phyloP scores from a whole-genome alignment of 1,140 invertebrate genomes.

The Zaprionus ghesquierei region DNA sequence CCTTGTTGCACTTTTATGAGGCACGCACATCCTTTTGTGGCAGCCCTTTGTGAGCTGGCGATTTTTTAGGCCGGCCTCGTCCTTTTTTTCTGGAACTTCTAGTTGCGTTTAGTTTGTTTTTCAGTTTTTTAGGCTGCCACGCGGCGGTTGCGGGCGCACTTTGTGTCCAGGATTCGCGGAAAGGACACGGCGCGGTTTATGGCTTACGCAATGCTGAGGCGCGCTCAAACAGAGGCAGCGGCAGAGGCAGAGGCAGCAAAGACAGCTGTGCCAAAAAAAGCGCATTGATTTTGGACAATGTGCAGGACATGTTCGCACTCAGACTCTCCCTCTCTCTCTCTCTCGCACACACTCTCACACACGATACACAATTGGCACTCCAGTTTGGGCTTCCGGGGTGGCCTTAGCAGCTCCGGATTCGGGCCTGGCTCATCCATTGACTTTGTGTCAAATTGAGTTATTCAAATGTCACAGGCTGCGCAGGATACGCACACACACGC shows the following conservation, averaged over 20 bases:
- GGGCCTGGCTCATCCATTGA: constrained; percentile 66
- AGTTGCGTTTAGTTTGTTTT: constrained; percentile 67
- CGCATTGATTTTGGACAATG: constrained; percentile 23
- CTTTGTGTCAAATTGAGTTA: constrained; percentile 79
- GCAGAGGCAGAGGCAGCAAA: not conserved
- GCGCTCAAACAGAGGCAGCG: not conserved
- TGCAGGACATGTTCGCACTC: constrained; percentile 4
- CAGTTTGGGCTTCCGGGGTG: constrained; percentile 68
- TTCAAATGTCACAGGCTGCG: constrained; percentile 52
- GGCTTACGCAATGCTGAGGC: constrained; percentile 54
- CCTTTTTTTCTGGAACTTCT: constrained; percentile 57
- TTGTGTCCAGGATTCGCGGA: constrained; percentile 44
- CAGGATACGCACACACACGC: constrained; percentile 6
- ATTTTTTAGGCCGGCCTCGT: constrained; percentile 34
- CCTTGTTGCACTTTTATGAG: constrained; percentile 16
- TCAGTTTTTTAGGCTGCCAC: constrained; percentile 75
- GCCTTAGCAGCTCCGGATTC: constrained; percentile 32
- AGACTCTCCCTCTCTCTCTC: not conserved
- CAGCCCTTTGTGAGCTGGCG: constrained; percentile 39
- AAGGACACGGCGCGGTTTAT: constrained; percentile 46
- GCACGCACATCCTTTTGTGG: constrained; percentile 25
- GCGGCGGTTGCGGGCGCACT: constrained; percentile 36
- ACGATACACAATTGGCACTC: constrained; percentile 51
- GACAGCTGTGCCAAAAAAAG: constrained; percentile 19
- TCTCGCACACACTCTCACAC: not conserved